phyloP scores from a whole-genome alignment of 2,113 vertebrate species.

The Cynopterus brachyotis region DNA sequence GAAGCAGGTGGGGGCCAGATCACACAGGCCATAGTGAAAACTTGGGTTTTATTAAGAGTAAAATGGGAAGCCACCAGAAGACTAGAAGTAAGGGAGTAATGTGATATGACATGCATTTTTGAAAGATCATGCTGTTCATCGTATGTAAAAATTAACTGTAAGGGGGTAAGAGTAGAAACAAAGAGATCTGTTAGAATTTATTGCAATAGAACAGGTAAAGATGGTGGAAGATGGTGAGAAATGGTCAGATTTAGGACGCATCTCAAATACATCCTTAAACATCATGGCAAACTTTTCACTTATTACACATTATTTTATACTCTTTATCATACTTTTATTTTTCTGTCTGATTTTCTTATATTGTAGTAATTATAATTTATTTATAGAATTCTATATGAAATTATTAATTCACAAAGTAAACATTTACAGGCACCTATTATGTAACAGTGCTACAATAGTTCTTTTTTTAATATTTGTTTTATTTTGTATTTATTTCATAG shows the following conservation, averaged over 20 bases:
- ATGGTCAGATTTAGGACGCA: neutral
- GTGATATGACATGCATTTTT: neutral
- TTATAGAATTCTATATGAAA: neutral
- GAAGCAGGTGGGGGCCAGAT: neutral
- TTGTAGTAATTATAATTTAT: neutral
- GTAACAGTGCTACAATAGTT: neutral
- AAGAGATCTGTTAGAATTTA: neutral
- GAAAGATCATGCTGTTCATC: neutral
- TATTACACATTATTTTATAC: neutral
- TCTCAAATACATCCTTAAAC: conserved; percentile 23
- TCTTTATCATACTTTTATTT: neutral
- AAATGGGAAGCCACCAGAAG: neutral
- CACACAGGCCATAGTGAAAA: neutral
- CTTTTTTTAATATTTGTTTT: neutral
- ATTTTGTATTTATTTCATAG: neutral
- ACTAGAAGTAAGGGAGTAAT: neutral
- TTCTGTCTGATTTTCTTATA: neutral
- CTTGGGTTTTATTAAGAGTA: neutral
- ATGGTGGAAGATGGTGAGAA: neutral
- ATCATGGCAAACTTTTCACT: neutral
- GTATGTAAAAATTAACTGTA: conserved; percentile 12
- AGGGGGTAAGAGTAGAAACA: neutral
- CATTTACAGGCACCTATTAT: neutral
- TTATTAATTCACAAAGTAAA: conserved; percentile 14
- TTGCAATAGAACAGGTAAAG: neutral